Conservation (phyloP, 2,113 vertebrate species). For the Neodon shergylaensis region DNA sequence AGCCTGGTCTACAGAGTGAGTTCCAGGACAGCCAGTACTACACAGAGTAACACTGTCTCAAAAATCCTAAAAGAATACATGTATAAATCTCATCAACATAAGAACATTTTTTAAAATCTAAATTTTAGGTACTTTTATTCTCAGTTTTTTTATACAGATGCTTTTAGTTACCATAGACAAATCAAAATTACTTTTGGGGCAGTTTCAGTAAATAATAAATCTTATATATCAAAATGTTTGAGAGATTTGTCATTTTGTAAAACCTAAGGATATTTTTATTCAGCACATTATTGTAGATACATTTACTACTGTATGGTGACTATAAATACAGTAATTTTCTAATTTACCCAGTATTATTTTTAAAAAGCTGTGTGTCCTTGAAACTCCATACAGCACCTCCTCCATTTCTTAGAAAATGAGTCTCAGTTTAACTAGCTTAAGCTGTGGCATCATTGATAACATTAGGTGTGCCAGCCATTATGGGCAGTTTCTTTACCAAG, state of each 20-base stretch:
- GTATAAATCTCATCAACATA: background rate
- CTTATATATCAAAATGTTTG: constrained; percentile 27
- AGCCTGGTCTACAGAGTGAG: background rate
- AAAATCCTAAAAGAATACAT: background rate
- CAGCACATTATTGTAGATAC: background rate
- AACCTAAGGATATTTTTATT: constrained; percentile 11
- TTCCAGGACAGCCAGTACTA: background rate
- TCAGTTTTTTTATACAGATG: constrained; percentile 49
- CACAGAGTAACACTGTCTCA: background rate
- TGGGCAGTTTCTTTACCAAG: constrained; percentile 86
- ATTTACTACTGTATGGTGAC: background rate
- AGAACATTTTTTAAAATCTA: constrained; percentile 27
- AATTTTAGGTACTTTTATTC: constrained; percentile 47
- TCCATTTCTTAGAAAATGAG: background rate
- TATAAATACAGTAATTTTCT: background rate
- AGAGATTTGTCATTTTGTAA: constrained; percentile 54
- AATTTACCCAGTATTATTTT: background rate
- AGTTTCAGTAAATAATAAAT: constrained; percentile 58
- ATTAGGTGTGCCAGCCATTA: constrained; percentile 88
- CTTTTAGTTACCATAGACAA: constrained; percentile 35
- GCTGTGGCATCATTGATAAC: background rate
- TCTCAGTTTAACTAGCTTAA: background rate
- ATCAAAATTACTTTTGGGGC: constrained; percentile 67
- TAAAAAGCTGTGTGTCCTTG: background rate
- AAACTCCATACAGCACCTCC: background rate